A percentile compares a stretch with the other conserved stretches of the same genome.
These are phyloP conservation scores for Cettia cetti DNA, from an alignment of 2,113 vertebrate species.

Conservation along the genomic window DNA sequence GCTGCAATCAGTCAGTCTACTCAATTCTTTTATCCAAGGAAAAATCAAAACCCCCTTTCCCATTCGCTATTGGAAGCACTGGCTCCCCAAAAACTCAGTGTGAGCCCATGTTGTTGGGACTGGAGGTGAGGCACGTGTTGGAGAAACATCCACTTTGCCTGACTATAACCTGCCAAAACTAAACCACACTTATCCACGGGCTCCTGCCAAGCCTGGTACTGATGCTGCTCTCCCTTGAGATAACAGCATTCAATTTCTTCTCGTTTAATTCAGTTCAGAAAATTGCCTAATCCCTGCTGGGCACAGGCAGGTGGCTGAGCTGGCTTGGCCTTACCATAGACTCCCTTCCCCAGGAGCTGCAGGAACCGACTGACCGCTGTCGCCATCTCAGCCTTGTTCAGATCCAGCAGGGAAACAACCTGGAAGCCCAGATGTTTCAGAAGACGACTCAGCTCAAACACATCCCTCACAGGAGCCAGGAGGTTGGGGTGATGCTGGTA, in stretches of 20 bases:
- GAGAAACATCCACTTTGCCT: background rate
- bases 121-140: background rate
- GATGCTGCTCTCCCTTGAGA: background rate
- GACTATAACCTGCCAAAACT: background rate
- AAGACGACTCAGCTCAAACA: constrained; percentile 80
- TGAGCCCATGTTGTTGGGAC: background rate
- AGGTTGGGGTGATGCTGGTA: constrained; percentile 80
- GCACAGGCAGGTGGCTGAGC: background rate
- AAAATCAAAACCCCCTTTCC: background rate
- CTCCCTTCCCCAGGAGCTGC: constrained; percentile 80
- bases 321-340: constrained; percentile 77
- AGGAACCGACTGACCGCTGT: constrained; percentile 76
- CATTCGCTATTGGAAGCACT: background rate
- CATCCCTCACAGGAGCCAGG: constrained; percentile 82
- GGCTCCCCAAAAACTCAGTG: background rate
- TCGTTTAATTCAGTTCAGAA: background rate
- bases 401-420: constrained; percentile 85
- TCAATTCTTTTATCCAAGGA: background rate
- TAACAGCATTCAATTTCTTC: background rate
- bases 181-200: background rate
- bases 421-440: constrained; percentile 81
- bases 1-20: background rate
- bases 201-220: background rate
- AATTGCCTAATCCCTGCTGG: background rate
- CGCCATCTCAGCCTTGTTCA: constrained; percentile 81